Evolutionary conservation across 2,888 invertebrate genomes (phyloP), one percentile per base, ranked within the genome.

Genomic region (Diachrysia chrysitis): DNA sequence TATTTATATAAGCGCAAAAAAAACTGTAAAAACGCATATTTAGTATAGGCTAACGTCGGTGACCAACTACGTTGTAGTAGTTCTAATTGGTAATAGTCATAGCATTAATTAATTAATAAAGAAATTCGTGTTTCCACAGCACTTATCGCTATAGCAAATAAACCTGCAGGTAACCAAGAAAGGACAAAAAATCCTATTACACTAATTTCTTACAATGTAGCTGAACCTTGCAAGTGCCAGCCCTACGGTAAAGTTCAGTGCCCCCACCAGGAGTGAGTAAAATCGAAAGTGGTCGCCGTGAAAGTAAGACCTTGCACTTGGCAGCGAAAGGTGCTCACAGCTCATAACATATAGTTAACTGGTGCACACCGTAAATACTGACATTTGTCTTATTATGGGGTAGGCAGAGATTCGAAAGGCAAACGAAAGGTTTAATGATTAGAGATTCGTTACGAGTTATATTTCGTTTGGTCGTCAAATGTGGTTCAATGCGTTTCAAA

Each of bases 281-380:
- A 76, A 76, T 66, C 66, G 76, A 76, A 71, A 77, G 79, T 76
- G 64, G 60, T 63, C 60, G 63, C 64, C 70, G 83, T 76, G 89
- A 87, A 87, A 89, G 89, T 85, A 79, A 76, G 83, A 90, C 90
- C 89, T 90, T 90, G 90, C 78, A 87, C 90, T 87, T 90, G 89
- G 88, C 85, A 88, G 87, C 83, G 89, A 88, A 89, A 89, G 88
- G 82, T 72, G 74, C 69, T 65, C 66, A 6, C 42, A 3, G 14
- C 29, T 61, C 25, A 65, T 60, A 69, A 79, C 60, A 78, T 48
- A 66, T 79, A 63, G 76, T 67, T 76, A 67, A 57, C 51, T 66
- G 54, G 75, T 75, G 56, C 66, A 54, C 54, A 12, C 1, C 51
- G 74, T 57, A 9, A 17, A 35, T n/a, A 48, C 35, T 48, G 46